A percentile compares a stretch with the other conserved stretches of the same genome.
Evolutionary conservation across 2,888 invertebrate species (phyloP).

Genomic region (Limnephilus lunatus): DNA sequence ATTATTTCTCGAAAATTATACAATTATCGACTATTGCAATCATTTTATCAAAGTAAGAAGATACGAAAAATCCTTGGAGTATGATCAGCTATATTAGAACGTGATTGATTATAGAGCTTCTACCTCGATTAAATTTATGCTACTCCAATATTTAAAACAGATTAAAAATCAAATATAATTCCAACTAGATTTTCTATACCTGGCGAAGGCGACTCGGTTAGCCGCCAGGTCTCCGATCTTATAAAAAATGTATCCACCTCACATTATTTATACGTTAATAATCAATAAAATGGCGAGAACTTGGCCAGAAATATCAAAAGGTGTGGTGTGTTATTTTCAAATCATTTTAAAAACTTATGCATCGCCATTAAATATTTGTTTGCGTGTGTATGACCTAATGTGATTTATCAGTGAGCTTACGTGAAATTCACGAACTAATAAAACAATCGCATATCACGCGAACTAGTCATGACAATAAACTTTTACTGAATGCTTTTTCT

Average conservation of each 20-base stretch:
- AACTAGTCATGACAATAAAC: slow-evolving; percentile 14
- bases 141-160: neutral
- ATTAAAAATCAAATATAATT: neutral
- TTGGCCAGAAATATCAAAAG: slow-evolving; percentile 23
- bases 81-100: too few species aligned
- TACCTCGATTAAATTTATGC: neutral
- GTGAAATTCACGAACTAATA: slow-evolving; percentile 41
- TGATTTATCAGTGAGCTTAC: slow-evolving; percentile 41
- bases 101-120: too few species aligned
- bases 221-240: neutral
- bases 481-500: neutral
- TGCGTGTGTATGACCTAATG: slow-evolving; percentile 40
- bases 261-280: slow-evolving; percentile 34
- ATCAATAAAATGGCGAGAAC: slow-evolving; percentile 38
- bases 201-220: neutral
- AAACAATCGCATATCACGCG: slow-evolving; percentile 36
- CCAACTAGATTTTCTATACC: neutral
- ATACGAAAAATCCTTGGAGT: too few species aligned
- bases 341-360: slow-evolving; percentile 36
- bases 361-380: slow-evolving; percentile 47
- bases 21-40: too few species aligned
- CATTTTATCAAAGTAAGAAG: too few species aligned
- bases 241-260: neutral
- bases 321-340: slow-evolving; percentile 22
- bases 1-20: too few species aligned